Percentiles rank a stretch among this genome's conserved stretches.
Evolutionary conservation across 2,113 vertebrate genomes (phyloP).

Genomic region (Zeus faber): DNA sequence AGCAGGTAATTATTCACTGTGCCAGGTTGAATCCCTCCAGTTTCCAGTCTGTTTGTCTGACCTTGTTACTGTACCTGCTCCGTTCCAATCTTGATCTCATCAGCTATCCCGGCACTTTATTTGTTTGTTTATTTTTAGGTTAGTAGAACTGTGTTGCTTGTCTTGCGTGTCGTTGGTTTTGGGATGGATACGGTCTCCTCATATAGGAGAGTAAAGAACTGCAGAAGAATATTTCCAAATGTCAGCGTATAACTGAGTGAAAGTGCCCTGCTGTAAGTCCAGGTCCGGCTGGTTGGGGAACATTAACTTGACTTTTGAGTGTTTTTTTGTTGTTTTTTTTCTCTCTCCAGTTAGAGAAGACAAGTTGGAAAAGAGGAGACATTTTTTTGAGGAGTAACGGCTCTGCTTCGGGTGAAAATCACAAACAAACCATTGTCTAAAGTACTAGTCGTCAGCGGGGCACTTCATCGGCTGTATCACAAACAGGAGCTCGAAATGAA

Average conservation of each 20-base stretch:
- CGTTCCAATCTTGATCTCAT: background rate
- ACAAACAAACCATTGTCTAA: constrained; percentile 14
- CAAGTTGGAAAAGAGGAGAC: constrained; percentile 3
- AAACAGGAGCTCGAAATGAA: constrained; percentile 30
- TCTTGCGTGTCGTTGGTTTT: constrained; percentile 24
- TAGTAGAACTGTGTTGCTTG: constrained; percentile 1
- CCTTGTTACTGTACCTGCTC: too few species aligned
- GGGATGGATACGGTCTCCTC: constrained; percentile 1
- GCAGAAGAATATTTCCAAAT: background rate
- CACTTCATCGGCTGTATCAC: constrained; percentile 16
- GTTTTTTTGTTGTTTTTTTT: constrained; percentile 17
- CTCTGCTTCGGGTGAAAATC: constrained; percentile 12
- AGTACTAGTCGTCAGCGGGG: constrained; percentile 21
- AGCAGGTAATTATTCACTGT: background rate
- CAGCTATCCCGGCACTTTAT: too few species aligned
- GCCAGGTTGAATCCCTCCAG: background rate
- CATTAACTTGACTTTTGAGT: too few species aligned
- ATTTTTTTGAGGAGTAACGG: background rate
- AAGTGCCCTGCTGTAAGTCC: background rate
- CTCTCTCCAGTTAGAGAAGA: background rate
- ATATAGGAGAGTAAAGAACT: background rate
- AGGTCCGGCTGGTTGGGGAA: background rate
- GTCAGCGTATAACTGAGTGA: background rate
- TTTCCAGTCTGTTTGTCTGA: background rate
- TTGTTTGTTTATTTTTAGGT: background rate